These are phyloP conservation scores for Homalodisca vitripennis DNA, from an alignment of 1,140 invertebrate species.

Conservation along the genomic window DNA sequence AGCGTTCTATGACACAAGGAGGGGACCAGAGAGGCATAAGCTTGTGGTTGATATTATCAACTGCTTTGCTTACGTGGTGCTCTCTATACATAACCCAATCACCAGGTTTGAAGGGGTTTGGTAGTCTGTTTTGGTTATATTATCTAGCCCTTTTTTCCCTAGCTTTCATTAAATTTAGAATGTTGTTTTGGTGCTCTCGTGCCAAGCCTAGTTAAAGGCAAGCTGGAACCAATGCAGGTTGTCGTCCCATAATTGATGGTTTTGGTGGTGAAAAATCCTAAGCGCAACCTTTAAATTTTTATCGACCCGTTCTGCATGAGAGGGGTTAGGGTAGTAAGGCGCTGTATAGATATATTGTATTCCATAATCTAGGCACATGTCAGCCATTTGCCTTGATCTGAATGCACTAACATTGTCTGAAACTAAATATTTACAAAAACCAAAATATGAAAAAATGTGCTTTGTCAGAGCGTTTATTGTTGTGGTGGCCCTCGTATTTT, in stretches of 20 bases:
- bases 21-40: background rate
- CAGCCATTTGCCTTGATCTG: background rate
- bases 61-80: background rate
- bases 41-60: background rate
- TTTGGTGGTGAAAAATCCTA: background rate
- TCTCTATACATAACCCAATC: constrained; percentile 15
- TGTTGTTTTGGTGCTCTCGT: background rate
- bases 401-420: background rate
- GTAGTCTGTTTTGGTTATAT: background rate
- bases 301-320: constrained; percentile 1
- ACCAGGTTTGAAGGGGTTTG: background rate
- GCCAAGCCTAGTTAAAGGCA: background rate
- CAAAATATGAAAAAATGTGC: constrained; percentile 7
- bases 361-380: constrained; percentile 11
- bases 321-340: constrained; percentile 10
- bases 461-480: background rate
- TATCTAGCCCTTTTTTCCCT: background rate
- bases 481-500: background rate
- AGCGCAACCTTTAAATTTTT: constrained; percentile 19
- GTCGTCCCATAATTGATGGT: constrained; percentile 2
- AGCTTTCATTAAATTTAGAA: background rate
- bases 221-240: constrained; percentile 19
- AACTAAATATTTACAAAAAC: constrained; percentile 7
- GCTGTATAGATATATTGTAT: constrained; percentile 9
- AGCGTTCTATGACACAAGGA: background rate